phyloP scores from a whole-genome alignment of 1,140 invertebrate species.

The Drosophila burlai region DNA sequence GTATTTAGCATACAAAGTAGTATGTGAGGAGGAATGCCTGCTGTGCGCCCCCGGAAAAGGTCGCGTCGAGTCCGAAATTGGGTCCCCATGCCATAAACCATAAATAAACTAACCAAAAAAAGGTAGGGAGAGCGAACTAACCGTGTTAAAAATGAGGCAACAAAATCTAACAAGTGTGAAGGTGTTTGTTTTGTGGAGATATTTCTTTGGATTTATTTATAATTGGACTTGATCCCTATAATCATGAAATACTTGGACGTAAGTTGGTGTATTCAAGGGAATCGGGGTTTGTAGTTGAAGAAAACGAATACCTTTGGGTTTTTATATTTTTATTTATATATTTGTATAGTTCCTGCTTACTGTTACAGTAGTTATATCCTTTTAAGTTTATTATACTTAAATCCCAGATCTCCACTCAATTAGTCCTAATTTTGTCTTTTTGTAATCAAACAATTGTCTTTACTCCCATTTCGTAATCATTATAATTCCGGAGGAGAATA shows the following conservation, averaged over 20 bases:
- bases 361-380: neutral
- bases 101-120: constrained; percentile 11
- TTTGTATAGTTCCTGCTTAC: neutral
- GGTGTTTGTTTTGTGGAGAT: constrained; percentile 6
- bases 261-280: neutral
- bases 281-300: neutral
- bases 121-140: neutral
- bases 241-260: neutral
- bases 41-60: constrained; percentile 39
- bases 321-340: no score
- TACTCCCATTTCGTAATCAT: constrained; percentile 5
- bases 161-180: constrained; percentile 5
- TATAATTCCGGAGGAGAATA: constrained; percentile 10
- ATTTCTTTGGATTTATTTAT: neutral
- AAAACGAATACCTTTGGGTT: no score
- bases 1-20: constrained; percentile 74
- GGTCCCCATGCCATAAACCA: constrained; percentile 17
- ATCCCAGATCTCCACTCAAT: neutral
- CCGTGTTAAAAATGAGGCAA: constrained; percentile 4
- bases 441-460: constrained; percentile 8
- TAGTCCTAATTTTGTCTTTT: neutral
- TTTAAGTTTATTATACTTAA: neutral
- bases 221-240: constrained; percentile 4
- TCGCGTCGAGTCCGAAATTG: constrained; percentile 17
- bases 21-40: constrained; percentile 16